Percentiles rank a stretch among this genome's conserved stretches.
Evolutionary conservation across 2,888 invertebrate species (phyloP).

Genomic region (Melinaea menophilus): DNA sequence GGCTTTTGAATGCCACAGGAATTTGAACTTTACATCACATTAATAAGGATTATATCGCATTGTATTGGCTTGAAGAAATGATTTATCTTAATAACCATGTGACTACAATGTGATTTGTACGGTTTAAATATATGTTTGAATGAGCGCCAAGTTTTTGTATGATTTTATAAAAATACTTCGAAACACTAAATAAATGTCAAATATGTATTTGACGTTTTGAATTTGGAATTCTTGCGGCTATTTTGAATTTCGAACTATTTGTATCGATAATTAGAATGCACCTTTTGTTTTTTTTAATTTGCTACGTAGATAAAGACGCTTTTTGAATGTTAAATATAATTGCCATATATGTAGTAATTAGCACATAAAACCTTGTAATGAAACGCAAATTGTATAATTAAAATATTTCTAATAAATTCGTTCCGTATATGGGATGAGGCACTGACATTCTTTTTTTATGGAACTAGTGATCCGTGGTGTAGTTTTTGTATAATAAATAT

Average conservation of each 20-base stretch:
- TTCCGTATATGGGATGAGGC: conserved; percentile 9
- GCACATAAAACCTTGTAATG: conserved; percentile 7
- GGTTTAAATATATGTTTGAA: conserved; percentile 5
- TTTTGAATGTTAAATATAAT: conserved; percentile 3
- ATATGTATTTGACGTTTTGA: neutral
- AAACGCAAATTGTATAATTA: conserved; percentile 13
- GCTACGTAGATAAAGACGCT: neutral
- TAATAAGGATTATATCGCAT: conserved; percentile 10
- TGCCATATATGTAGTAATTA: conserved; percentile 2
- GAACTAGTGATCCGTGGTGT: neutral
- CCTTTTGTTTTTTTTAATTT: neutral
- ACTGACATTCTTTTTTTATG: conserved; percentile 7
- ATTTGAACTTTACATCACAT: conserved; percentile 8
- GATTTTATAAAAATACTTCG: conserved; percentile 7
- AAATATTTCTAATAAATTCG: conserved; percentile 14
- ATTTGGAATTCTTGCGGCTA: neutral
- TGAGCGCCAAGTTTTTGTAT: conserved; percentile 7
- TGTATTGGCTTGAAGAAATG: neutral
- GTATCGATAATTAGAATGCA: neutral
- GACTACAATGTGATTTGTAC: conserved; percentile 8
- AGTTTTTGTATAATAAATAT: neutral
- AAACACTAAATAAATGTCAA: conserved; percentile 1
- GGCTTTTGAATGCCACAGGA: neutral
- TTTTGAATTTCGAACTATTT: neutral
- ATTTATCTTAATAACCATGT: conserved; percentile 8